Evolutionary conservation across 2,797 vertebrate species (phyloP), one percentile per base, ranked within the genome.

Genomic region (Jordanella pulchra): DNA sequence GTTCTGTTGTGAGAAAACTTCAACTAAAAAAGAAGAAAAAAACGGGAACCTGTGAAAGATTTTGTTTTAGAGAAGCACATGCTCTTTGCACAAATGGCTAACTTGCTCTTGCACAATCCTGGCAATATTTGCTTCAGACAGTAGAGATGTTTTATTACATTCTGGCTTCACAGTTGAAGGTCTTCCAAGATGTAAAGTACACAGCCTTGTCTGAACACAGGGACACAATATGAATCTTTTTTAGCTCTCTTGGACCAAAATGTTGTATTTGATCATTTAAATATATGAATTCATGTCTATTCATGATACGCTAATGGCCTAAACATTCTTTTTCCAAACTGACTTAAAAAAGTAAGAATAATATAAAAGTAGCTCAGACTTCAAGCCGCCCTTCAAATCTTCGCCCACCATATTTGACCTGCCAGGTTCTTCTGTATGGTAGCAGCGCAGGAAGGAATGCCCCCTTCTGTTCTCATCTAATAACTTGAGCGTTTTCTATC

Each of bases 401-500:
- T 68, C 45, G 54, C 47, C 35, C 72, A 7, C 50, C 60, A 32
- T 69, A 32, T 32, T 71, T 48, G 5, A 65, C 75, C 58, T 5
- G 15, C 25, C 35, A 67, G 73, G 56, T 64, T 66, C 73, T 73
- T 78, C 65, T 72, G 60, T 47, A 13, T 67, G 54, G 78, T 78
- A 39, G n/a, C 76, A 51, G 72, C 86, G 74, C 79, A 67, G 69
- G 84, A 63, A 73, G 75, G 81, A 89, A 89, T 76, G 72, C 76
- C 83, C 79, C 45, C 0, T 89, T 81, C 66, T 86, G 85, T 88
- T 76, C 78, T 88, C 72, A 75, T 76, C 71, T 79, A 82, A 58
- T 76, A 73, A 84, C 72, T 86, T 78, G 79, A 86, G 73, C 80
- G 84, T 93, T 94, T 95, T 94, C 82, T 93, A 92, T 91, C 80